Conservation (phyloP, 1,140 invertebrate genomes). For the Drosophila tristis region DNA sequence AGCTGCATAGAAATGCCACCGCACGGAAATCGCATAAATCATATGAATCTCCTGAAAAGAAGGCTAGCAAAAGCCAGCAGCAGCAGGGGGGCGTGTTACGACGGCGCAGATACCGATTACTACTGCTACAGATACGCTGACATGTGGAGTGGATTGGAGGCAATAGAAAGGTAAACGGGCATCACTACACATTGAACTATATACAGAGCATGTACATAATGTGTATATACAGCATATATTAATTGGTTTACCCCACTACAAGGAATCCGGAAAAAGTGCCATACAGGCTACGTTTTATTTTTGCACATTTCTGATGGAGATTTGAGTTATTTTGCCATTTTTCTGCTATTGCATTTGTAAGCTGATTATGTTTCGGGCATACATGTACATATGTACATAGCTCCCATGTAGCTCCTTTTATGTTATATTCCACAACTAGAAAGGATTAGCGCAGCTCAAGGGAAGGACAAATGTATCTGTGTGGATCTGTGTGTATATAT, state of each 20-base stretch:
- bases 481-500: not conserved
- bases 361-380: slow-evolving; percentile 55
- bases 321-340: slow-evolving; percentile 18
- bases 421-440: slow-evolving; percentile 21
- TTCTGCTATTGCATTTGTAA: slow-evolving; percentile 26
- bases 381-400: not conserved
- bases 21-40: slow-evolving; percentile 46
- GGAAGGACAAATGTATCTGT: slow-evolving; percentile 5
- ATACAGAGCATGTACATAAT: too few species aligned
- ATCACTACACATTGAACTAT: too few species aligned
- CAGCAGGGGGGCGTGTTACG: not conserved
- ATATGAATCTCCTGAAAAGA: slow-evolving; percentile 11
- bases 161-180: too few species aligned
- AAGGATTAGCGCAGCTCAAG: slow-evolving; percentile 42
- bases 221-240: too few species aligned
- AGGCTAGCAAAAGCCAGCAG: slow-evolving; percentile 11
- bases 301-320: slow-evolving; percentile 22
- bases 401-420: not conserved
- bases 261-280: slow-evolving; percentile 17
- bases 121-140: too few species aligned
- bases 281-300: slow-evolving; percentile 2
- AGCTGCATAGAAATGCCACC: slow-evolving; percentile 44
- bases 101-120: too few species aligned
- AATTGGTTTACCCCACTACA: too few species aligned
- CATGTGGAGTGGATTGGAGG: too few species aligned